These are phyloP conservation scores for Cyprinella venusta DNA, from an alignment of 2,797 vertebrate species.

Conservation along the genomic window DNA sequence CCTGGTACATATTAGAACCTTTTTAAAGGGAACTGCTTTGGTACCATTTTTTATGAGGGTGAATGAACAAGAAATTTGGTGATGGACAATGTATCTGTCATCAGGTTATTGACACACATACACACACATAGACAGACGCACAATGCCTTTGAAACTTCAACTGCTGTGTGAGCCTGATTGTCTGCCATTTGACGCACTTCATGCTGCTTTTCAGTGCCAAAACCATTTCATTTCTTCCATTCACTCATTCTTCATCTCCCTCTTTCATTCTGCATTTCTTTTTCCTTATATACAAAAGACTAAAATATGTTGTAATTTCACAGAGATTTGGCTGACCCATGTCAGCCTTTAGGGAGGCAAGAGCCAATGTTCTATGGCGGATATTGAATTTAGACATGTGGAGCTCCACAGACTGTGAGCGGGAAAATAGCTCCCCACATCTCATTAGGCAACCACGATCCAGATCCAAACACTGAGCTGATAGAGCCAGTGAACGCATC, in stretches of 20 bases:
- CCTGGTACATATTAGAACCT: background rate
- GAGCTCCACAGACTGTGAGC: constrained; percentile 35
- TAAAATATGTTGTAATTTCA: constrained; percentile 50
- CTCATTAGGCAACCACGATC: constrained; percentile 3
- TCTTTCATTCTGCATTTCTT: constrained; percentile 48
- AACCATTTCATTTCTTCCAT: constrained; percentile 47
- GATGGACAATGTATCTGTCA: constrained; percentile 15
- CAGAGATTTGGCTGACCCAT: constrained; percentile 54
- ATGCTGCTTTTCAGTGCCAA: constrained; percentile 24
- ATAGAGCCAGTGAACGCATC: constrained; percentile 31
- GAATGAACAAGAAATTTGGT: constrained; percentile 15
- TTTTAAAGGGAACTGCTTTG: background rate
- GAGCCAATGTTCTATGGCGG: constrained; percentile 51
- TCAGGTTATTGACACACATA: constrained; percentile 19
- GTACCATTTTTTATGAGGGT: background rate
- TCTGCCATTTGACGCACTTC: constrained; percentile 27
- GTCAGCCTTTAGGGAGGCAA: constrained; percentile 30
- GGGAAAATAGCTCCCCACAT: constrained; percentile 28
- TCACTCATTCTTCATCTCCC: constrained; percentile 35
- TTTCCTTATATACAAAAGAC: constrained; percentile 38
- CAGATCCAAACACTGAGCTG: constrained; percentile 22
- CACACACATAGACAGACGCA: constrained; percentile 8
- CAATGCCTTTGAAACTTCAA: constrained; percentile 16
- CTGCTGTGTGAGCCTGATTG: constrained; percentile 16
- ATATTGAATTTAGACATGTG: constrained; percentile 48